Percentiles rank a stretch among this genome's conserved stretches.
phyloP scores from a whole-genome alignment of 2,888 invertebrate genomes.

The Melanostoma scalare region DNA sequence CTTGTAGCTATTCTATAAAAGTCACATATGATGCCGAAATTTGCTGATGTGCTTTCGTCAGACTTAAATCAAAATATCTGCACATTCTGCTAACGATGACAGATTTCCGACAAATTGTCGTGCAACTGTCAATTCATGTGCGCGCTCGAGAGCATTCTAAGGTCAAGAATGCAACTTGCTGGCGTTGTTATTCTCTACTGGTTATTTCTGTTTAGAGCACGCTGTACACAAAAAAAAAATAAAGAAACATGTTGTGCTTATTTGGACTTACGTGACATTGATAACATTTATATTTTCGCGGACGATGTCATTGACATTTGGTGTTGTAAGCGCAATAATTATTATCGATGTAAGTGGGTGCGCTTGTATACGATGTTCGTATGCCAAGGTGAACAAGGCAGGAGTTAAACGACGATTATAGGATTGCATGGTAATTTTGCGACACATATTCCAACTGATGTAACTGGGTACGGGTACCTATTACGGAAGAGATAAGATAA shows the following conservation, averaged over 20 bases:
- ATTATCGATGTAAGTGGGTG: slow-evolving; percentile 46
- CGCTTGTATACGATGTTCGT: slow-evolving; percentile 21
- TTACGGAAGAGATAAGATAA: not conserved
- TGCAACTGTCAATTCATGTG: slow-evolving; percentile 18
- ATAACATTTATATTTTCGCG: slow-evolving; percentile 51
- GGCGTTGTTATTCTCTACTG: slow-evolving; percentile 1
- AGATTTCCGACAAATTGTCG: slow-evolving; percentile 49
- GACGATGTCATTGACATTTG: slow-evolving; percentile 69
- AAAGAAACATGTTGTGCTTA: slow-evolving; percentile 61
- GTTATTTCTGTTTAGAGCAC: not conserved
- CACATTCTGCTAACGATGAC: slow-evolving; percentile 28
- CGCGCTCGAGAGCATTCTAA: slow-evolving; percentile 36
- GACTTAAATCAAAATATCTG: not conserved
- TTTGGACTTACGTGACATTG: slow-evolving; percentile 68
- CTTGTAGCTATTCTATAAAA: not conserved
- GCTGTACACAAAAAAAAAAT: slow-evolving; percentile 5
- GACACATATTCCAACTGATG: slow-evolving; percentile 6
- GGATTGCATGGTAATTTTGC: slow-evolving; percentile 11
- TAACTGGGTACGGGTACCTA: not conserved
- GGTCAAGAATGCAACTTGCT: slow-evolving; percentile 61
- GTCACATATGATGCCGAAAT: slow-evolving; percentile 1
- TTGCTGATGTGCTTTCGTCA: not conserved
- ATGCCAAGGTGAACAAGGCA: slow-evolving; percentile 40
- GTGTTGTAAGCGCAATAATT: slow-evolving; percentile 55
- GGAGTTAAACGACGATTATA: slow-evolving; percentile 26